Conservation (phyloP, 92 coral and sea anemone species). For the Pocillopora meandrina region DNA sequence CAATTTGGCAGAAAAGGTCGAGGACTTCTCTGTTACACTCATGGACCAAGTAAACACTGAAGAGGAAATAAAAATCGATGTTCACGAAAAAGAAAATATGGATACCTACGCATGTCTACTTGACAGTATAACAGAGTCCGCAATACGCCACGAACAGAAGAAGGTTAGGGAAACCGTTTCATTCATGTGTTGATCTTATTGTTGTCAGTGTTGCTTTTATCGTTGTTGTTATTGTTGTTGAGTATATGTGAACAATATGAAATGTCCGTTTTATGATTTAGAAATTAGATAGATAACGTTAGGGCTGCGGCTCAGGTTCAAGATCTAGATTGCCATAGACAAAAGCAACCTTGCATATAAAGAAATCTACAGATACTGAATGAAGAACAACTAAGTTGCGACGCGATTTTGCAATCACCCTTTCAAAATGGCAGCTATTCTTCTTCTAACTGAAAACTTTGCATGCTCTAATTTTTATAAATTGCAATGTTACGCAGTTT, state of each 20-base stretch:
- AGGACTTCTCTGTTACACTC: slow-evolving; percentile 34
- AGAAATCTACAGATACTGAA: no score
- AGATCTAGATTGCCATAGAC: no score
- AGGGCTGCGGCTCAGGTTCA: no score
- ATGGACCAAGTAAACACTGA: slow-evolving; percentile 31
- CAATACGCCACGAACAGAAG: slow-evolving; percentile 24
- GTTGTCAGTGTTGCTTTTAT: no score
- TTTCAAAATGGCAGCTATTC: neutral
- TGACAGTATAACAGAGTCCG: slow-evolving; percentile 32
- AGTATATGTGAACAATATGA: no score
- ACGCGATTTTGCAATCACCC: no score
- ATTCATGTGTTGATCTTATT: no score
- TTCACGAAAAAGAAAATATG: slow-evolving; percentile 5
- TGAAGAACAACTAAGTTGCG: no score
- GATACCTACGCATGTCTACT: slow-evolving; percentile 24
- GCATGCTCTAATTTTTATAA: neutral
- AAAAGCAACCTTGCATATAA: no score
- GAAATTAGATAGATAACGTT: no score
- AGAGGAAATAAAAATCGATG: slow-evolving; percentile 15
- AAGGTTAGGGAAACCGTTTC: slow-evolving; percentile 10
- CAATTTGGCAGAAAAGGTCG: slow-evolving; percentile 27
- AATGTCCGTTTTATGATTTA: no score
- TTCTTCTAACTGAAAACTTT: neutral
- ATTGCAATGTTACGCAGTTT: slow-evolving; percentile 5
- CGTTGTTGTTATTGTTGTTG: no score